Conservation (phyloP, 2,797 vertebrate genomes). For the Sandelia bainsii region DNA sequence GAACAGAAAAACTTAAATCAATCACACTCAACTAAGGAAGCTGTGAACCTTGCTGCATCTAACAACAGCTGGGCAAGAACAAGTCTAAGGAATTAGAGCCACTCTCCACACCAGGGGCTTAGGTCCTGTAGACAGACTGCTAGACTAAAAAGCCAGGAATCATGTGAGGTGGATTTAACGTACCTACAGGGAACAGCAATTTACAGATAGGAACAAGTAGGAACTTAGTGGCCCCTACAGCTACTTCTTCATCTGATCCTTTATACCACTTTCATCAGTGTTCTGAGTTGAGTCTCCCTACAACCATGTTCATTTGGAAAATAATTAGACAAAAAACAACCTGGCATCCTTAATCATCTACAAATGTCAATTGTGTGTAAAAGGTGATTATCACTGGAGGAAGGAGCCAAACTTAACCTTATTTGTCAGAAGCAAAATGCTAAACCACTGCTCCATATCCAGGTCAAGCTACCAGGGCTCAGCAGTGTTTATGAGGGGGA, state of each 20-base stretch:
- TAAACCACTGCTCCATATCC: slow-evolving; percentile 60
- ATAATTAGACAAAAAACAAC: slow-evolving; percentile 9
- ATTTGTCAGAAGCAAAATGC: slow-evolving; percentile 64
- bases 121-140: slow-evolving; percentile 48
- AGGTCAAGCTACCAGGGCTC: slow-evolving; percentile 78
- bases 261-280: slow-evolving; percentile 42
- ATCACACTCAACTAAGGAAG: background rate
- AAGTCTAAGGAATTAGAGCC: slow-evolving; percentile 50
- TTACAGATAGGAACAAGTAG: slow-evolving; percentile 38
- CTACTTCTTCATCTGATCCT: slow-evolving; percentile 15
- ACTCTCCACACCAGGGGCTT: slow-evolving; percentile 44
- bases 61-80: slow-evolving; percentile 40
- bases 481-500: slow-evolving; percentile 63
- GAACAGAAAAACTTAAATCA: background rate
- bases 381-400: background rate
- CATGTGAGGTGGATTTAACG: slow-evolving; percentile 76
- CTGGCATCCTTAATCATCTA: background rate
- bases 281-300: slow-evolving; percentile 28
- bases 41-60: background rate
- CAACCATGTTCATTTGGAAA: background rate
- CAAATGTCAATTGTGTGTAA: background rate
- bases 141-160: slow-evolving; percentile 52
- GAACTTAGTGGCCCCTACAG: slow-evolving; percentile 8
- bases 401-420: slow-evolving; percentile 54
- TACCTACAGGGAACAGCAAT: slow-evolving; percentile 60